Evolutionary conservation across 64 coral and sea anemone species (phyloP), one percentile per base, ranked within the genome.

Genomic region (Dendrophyllia cribrosa): DNA sequence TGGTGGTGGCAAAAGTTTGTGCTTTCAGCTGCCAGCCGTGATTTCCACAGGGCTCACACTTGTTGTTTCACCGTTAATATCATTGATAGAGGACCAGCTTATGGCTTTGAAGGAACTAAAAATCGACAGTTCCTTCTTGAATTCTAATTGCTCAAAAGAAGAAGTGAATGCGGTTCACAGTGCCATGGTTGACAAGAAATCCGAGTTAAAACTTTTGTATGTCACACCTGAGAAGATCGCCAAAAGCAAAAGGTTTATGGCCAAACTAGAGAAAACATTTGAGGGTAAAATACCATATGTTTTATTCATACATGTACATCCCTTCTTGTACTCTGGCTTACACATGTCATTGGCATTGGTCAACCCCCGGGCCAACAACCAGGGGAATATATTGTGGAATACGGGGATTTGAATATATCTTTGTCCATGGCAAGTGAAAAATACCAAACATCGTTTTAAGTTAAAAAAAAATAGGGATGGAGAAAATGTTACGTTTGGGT

Each of bases 181-280:
- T 7, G 86, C 86, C 17, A 98, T 98, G 93, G 60, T 88, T 34
- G 90, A 89, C 16, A 95, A 93, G 65, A 85, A 93, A 45, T 98
- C 96, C 26, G 76, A 43, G 26, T 62, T 98, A 11, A 98, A 95
- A 77, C 85, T 98, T 13, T 74, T 98, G 72, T 98, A 98, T 87
- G 96, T 98, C 44, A 98, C 93, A n/a, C 96, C 96, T 64, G 96
- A 98, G 66, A 98, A 98, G 46, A 98, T 98, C 80, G 96, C 93
- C 1, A 95, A 95, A 50, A 98, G 96, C 71, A 98, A 98, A 80
- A 89, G 96, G 15, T 95, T 95, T 48, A 98, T 93, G 93, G 93
- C 96, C 25, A 98, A 98, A 64, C 59, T 95, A 48, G 96, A 95
- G 85, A 98, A 98, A 84, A 70, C 83, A 3, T 95, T 89, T 92